Base-by-base conservation (phyloP, 1,140 invertebrate genomes). In the Diachasma alloeum region DNA sequence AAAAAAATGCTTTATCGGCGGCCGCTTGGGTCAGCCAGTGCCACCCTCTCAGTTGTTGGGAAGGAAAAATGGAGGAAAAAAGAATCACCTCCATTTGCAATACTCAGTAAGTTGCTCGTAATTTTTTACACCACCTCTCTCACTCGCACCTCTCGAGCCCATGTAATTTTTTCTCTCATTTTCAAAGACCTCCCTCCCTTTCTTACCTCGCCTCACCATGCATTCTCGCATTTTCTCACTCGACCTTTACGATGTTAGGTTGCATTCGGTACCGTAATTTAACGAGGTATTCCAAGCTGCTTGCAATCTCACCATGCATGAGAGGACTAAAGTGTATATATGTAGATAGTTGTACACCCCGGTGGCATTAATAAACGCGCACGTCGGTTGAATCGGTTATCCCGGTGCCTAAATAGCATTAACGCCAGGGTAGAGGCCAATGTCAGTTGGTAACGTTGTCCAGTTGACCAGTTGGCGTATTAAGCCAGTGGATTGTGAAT, bases 201-300 rank as follows among this genome's bases (percentile, higher is more conserved):
- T 70, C 4, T 42, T 56, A 53, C 48, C 48, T 36, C 15, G 15
- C 11, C 71, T 59, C 71, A 36, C 26, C 46, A n/a, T n/a, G n/a
- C n/a, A 59, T 72, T 53, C 71, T 72, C 71, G 31, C 24, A 53
- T 69, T 44, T 69, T 72, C 71, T 59, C 48, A 53, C 48, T 53
- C 71, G 71, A 72, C 71, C 71, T 72, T 72, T 72, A 37, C 71
- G 48, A 72, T 53, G 48, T 53, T 72, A 72, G 71, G 71, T 72
- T 63, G 71, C 71, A 72, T 72, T 72, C 26, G 71, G 71, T 72
- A 72, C 71, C 71, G 71, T 72, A 72, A 72, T 72, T 72, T 72
- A 72, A 72, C 26, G 48, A 72, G 71, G 48, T 59, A 72, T 72
- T 46, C 71, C 46, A 53, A 53, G 71, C 71, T 36, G 24, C 24